Conservation (phyloP, 1,140 invertebrate species). For the Mylabris phalerata region DNA sequence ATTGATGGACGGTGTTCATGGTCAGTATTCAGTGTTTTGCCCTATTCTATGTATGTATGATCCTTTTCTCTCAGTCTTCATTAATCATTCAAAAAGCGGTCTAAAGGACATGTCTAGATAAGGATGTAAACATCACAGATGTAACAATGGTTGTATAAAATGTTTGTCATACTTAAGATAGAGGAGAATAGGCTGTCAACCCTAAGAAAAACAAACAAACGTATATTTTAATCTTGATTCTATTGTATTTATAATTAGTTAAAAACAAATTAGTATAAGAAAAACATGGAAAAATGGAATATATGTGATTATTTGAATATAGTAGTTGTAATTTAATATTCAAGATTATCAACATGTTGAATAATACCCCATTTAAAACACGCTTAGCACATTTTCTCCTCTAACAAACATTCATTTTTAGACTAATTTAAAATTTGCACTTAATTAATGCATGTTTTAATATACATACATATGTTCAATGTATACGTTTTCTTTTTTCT, state of each 20-base stretch:
- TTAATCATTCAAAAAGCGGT: constrained; percentile 22
- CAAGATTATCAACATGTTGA: constrained; percentile 8
- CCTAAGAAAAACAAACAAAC: constrained; percentile 2
- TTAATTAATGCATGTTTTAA: too few relatives aligned
- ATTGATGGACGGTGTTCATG: constrained; percentile 22
- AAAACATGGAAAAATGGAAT: too few relatives aligned
- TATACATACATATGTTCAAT: too few relatives aligned
- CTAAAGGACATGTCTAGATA: constrained; percentile 22
- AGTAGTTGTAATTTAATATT: background rate
- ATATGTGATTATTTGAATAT: too few relatives aligned
- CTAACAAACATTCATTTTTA: too few relatives aligned
- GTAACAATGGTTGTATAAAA: constrained; percentile 15
- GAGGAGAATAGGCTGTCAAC: background rate
- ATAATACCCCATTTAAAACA: constrained; percentile 6
- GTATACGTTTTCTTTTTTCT: too few relatives aligned
- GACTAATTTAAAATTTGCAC: too few relatives aligned
- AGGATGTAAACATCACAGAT: constrained; percentile 23
- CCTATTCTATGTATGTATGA: constrained; percentile 2
- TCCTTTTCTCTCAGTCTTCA: constrained; percentile 9
- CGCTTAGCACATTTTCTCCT: background rate
- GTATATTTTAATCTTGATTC: constrained; percentile 5
- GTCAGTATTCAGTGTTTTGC: constrained; percentile 14
- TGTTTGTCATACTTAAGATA: constrained; percentile 15
- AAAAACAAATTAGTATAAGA: constrained; percentile 1
- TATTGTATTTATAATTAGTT: constrained; percentile 5